A percentile compares a stretch with the other conserved stretches of the same genome.
These are phyloP conservation scores for Heliconius ismenius DNA, from an alignment of 2,888 invertebrate genomes.

Conservation along the genomic window DNA sequence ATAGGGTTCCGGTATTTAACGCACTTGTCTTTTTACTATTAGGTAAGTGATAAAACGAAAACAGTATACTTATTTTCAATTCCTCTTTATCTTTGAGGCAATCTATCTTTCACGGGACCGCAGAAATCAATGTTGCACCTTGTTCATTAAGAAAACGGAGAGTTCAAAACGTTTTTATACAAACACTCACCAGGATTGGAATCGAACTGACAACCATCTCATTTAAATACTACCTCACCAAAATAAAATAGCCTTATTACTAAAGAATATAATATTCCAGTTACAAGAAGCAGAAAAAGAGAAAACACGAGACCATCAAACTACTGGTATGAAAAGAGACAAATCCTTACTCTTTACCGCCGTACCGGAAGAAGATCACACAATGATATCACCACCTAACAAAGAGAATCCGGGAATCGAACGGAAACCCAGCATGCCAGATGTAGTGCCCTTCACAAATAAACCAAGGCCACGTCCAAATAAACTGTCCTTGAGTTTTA, in stretches of 20 bases:
- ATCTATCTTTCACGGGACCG: no score
- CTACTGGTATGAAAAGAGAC: constrained; percentile 86
- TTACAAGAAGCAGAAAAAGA: constrained; percentile 74
- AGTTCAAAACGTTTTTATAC: no score
- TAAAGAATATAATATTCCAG: constrained; percentile 52
- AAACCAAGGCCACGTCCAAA: constrained; percentile 79
- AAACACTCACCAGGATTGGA: no score
- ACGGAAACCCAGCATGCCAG: constrained; percentile 70
- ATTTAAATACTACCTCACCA: background rate
- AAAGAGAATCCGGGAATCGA: constrained; percentile 54
- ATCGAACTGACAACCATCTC: no score
- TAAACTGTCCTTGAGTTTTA: constrained; percentile 82
- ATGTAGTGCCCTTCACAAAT: constrained; percentile 78
- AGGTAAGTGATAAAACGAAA: no score
- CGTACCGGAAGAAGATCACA: constrained; percentile 89
- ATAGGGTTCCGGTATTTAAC: no score
- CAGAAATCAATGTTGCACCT: no score
- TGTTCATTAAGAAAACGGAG: no score
- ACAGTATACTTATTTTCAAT: no score
- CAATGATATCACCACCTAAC: constrained; percentile 75
- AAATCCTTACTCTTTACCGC: constrained; percentile 91
- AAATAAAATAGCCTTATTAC: background rate
- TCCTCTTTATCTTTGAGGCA: no score
- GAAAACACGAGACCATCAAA: constrained; percentile 75
- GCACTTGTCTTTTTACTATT: no score